phyloP scores from a whole-genome alignment of 2,888 invertebrate species.

The Biston stratarius region DNA sequence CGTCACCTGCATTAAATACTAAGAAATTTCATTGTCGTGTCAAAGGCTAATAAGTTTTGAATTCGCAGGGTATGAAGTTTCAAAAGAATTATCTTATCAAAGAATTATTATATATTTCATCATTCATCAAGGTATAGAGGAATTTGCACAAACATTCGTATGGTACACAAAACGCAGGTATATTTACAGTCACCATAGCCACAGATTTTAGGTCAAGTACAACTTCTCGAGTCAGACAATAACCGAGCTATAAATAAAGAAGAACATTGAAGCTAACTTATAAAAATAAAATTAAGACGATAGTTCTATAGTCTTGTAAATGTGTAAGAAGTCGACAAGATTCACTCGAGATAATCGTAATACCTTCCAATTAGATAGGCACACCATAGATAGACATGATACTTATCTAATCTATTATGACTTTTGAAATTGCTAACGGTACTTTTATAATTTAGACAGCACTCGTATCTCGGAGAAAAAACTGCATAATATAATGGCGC shows the following conservation, averaged over 20 bases:
- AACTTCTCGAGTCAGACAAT: constrained; percentile 14
- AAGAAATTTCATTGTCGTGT: too few species aligned
- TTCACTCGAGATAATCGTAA: constrained; percentile 57
- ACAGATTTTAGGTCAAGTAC: constrained; percentile 28
- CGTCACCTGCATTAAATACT: too few species aligned
- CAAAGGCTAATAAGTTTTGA: too few species aligned
- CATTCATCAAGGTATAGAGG: too few species aligned
- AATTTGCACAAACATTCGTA: neutral
- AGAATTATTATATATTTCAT: too few species aligned
- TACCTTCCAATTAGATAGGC: constrained; percentile 42
- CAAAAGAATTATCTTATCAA: too few species aligned
- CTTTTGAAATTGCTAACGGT: constrained; percentile 38
- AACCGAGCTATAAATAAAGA: constrained; percentile 14
- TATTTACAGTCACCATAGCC: neutral
- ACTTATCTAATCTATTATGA: constrained; percentile 51
- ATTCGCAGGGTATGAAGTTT: too few species aligned
- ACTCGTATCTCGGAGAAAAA: constrained; percentile 41
- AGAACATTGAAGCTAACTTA: constrained; percentile 4
- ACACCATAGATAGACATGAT: constrained; percentile 49
- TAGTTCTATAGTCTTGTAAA: constrained; percentile 15
- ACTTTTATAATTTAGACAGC: constrained; percentile 12
- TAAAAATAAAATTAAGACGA: constrained; percentile 14
- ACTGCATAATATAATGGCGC: constrained; percentile 62
- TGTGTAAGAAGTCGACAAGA: constrained; percentile 32
- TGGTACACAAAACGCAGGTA: neutral